Evolutionary conservation across 2,113 vertebrate species (phyloP).

Genomic region (Toxostoma redivivum): DNA sequence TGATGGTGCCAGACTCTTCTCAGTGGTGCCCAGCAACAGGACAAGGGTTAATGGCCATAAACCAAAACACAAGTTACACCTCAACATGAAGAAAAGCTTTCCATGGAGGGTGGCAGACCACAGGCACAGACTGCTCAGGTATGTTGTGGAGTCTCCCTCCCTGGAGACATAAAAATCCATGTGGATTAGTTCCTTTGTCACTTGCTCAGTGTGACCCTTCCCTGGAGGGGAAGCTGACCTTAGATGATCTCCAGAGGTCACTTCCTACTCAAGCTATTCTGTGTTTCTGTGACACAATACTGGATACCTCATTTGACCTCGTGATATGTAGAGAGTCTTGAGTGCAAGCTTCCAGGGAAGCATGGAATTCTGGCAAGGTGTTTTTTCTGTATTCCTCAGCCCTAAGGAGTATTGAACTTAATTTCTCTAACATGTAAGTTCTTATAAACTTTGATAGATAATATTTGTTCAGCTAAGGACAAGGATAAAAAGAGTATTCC

Average conservation of each 20-base stretch:
- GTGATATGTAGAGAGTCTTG: accelerated
- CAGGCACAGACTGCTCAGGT: background rate
- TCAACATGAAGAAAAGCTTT: background rate
- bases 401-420: background rate
- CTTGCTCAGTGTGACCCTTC: background rate
- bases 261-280: background rate
- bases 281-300: background rate
- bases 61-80: background rate
- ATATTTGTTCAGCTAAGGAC: background rate
- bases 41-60: background rate
- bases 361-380: background rate
- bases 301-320: background rate
- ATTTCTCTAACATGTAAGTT: background rate
- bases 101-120: background rate
- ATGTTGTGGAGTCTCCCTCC: background rate
- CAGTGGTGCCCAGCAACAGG: background rate
- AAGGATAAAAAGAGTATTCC: background rate
- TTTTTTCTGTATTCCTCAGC: background rate
- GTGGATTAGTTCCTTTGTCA: background rate
- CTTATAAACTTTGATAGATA: background rate
- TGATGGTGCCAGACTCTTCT: background rate
- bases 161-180: background rate
- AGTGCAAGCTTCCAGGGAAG: background rate
- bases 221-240: no score
- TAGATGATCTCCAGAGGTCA: background rate